These are phyloP conservation scores for Plestiodon gilberti DNA, from an alignment of 2,113 vertebrate species.

Conservation along the genomic window DNA sequence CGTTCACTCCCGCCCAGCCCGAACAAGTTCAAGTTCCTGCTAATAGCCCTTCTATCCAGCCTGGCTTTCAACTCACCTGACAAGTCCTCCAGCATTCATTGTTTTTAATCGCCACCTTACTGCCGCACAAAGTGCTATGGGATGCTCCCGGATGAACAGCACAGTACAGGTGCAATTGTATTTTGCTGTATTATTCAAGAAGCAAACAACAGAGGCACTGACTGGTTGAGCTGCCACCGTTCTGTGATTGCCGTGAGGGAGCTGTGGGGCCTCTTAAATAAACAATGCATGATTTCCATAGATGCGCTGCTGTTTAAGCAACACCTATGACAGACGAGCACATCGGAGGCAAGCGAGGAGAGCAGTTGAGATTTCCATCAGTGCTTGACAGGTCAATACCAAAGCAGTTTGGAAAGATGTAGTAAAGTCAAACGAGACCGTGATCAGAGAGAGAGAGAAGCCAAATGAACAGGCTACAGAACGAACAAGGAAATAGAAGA, in stretches of 20 bases:
- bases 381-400: neutral
- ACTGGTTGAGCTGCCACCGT: slow-evolving; percentile 8
- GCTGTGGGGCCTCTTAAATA: slow-evolving; percentile 40
- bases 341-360: neutral
- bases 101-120: slow-evolving; percentile 4
- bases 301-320: slow-evolving; percentile 37
- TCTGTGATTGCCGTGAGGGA: neutral
- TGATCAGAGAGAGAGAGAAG: neutral
- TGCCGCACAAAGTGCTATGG: neutral
- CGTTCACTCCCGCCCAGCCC: neutral
- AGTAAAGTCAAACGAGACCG: slow-evolving; percentile 5
- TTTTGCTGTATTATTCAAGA: slow-evolving; percentile 30
- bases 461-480: neutral
- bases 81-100: neutral
- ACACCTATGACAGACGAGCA: slow-evolving; percentile 9
- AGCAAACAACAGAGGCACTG: slow-evolving; percentile 21
- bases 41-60: neutral
- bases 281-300: slow-evolving; percentile 43
- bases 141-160: neutral
- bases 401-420: neutral
- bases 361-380: slow-evolving; percentile 29
- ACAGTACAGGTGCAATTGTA: neutral
- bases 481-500: neutral
- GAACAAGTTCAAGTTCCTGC: slow-evolving; percentile 6
- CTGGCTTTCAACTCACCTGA: neutral